Percentiles rank a stretch among this genome's conserved stretches.
These are phyloP conservation scores for Alauda arvensis DNA, from an alignment of 2,797 vertebrate genomes.

Conservation along the genomic window DNA sequence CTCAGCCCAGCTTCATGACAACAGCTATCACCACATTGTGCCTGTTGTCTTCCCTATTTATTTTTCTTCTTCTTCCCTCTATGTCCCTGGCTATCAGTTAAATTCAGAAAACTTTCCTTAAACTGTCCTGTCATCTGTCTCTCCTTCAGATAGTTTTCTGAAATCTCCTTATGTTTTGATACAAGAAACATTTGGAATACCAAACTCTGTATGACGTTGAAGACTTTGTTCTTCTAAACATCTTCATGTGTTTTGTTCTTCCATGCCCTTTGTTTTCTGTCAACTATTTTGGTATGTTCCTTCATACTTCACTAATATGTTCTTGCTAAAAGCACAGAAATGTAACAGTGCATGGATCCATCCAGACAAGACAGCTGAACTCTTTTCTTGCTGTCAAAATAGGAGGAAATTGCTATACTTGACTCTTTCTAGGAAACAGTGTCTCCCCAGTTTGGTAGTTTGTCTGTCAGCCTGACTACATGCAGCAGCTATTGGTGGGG, in stretches of 20 bases:
- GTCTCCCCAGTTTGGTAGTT: not conserved
- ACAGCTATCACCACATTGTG: not conserved
- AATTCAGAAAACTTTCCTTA: not conserved
- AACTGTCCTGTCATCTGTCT: not conserved
- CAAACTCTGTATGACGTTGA: rapidly evolving
- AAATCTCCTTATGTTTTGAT: not conserved
- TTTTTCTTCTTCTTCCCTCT: not conserved
- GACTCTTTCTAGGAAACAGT: not conserved
- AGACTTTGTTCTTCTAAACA: not conserved
- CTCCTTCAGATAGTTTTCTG: not conserved
- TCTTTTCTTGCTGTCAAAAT: not conserved
- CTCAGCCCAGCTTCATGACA: not conserved
- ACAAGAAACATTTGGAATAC: not conserved
- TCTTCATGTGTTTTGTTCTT: not conserved
- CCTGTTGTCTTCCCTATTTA: not conserved
- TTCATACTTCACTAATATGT: not conserved
- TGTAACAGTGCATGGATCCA: not conserved
- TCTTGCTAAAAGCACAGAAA: not conserved
- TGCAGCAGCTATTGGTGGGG: not conserved
- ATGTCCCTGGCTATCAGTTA: not conserved
- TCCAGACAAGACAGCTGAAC: not conserved
- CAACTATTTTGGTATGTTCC: not conserved
- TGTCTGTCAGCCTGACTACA: not conserved
- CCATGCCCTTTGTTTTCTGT: not conserved
- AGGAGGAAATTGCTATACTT: not conserved